These are phyloP conservation scores for Apamea monoglypha DNA, from an alignment of 2,888 invertebrate genomes.

Conservation along the genomic window DNA sequence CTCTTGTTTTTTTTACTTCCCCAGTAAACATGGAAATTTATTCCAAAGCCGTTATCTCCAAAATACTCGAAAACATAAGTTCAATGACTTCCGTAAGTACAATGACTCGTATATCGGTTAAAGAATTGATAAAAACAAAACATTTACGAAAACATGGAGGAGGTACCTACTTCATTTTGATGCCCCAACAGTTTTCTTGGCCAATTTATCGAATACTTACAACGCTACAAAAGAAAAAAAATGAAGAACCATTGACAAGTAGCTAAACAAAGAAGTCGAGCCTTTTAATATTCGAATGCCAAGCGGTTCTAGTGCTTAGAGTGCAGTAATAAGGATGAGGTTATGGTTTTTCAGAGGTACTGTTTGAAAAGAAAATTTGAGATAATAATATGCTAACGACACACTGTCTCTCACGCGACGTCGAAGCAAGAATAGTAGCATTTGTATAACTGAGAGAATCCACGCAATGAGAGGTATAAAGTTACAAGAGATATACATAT, in stretches of 20 bases:
- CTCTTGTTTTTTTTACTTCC: constrained; percentile 36
- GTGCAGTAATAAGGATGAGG: constrained; percentile 48
- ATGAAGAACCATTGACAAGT: constrained; percentile 69
- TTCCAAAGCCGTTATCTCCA: constrained; percentile 57
- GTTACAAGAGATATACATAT: constrained; percentile 58
- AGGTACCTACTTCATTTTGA: constrained; percentile 47
- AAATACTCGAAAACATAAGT: constrained; percentile 56
- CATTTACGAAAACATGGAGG: constrained; percentile 38
- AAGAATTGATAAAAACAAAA: constrained; percentile 63
- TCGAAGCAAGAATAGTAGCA: constrained; percentile 73
- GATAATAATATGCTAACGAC: constrained; percentile 78
- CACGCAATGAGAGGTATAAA: constrained; percentile 80
- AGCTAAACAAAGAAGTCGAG: constrained; percentile 38
- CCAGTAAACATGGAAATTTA: constrained; percentile 60
- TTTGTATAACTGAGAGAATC: constrained; percentile 73
- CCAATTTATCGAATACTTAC: constrained; percentile 62
- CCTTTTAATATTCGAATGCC: constrained; percentile 14
- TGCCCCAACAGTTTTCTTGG: constrained; percentile 44
- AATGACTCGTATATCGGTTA: constrained; percentile 57
- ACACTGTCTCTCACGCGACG: constrained; percentile 79
- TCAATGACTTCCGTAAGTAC: constrained; percentile 67
- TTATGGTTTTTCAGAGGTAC: constrained; percentile 37
- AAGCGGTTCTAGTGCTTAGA: constrained; percentile 53
- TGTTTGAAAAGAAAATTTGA: constrained; percentile 66
- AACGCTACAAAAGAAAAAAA: constrained; percentile 53